Percentiles rank a stretch among this genome's conserved stretches.
Conservation (phyloP, 2,113 vertebrate genomes). For the Cinclus cinclus region DNA sequence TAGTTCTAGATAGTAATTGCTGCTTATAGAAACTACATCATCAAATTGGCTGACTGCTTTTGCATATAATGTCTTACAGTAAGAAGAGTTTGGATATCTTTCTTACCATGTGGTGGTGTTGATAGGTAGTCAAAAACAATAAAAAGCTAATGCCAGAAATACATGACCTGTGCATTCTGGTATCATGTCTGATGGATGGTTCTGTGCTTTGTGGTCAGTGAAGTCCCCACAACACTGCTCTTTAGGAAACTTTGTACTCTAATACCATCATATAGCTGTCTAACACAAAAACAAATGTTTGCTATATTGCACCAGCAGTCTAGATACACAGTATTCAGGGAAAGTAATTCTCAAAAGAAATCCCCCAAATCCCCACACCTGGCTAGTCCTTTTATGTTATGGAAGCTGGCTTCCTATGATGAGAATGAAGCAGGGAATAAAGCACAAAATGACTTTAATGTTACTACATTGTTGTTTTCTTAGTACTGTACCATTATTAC, state of each 20-base stretch:
- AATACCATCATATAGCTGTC: background rate
- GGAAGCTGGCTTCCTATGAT: background rate
- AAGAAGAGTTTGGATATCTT: background rate
- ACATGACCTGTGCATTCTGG: accelerated
- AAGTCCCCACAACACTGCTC: background rate
- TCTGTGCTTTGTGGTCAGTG: background rate
- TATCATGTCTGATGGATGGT: background rate
- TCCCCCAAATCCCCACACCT: background rate
- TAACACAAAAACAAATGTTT: background rate
- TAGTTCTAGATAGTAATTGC: background rate
- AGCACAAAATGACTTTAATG: background rate
- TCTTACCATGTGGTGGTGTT: background rate
- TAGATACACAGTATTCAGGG: background rate
- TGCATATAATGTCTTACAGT: background rate
- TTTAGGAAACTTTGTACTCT: background rate
- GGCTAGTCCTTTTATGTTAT: background rate
- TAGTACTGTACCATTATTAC: background rate
- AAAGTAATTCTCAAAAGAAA: background rate
- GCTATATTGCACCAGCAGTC: background rate
- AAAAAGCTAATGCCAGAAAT: background rate
- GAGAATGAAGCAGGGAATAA: background rate
- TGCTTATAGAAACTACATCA: background rate
- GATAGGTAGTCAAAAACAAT: background rate
- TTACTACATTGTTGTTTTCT: background rate
- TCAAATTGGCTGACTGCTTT: background rate